phyloP scores from a whole-genome alignment of 2,888 invertebrate genomes.

The Leptinotarsa rubiginosa region DNA sequence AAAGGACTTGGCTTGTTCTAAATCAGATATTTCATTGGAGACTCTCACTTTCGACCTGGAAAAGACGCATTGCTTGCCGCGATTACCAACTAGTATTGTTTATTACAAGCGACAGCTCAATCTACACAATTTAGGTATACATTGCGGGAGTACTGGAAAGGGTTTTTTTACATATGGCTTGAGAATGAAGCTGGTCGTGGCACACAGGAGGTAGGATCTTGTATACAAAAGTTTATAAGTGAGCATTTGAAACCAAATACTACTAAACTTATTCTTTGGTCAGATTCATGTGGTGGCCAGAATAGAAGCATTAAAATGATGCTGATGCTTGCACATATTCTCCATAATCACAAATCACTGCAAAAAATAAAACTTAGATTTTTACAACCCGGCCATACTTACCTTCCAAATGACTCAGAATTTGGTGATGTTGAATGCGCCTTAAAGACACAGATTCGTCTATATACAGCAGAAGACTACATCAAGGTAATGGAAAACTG shows the following conservation, averaged over 20 bases:
- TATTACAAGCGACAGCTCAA: constrained; percentile 27
- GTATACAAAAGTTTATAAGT: constrained; percentile 19
- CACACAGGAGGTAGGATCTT: constrained; percentile 21
- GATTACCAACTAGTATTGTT: constrained; percentile 20
- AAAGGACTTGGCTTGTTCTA: constrained; percentile 22
- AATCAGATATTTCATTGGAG: constrained; percentile 20
- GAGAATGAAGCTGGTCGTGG: constrained; percentile 15
- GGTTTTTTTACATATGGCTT: constrained; percentile 22
- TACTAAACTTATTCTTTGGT: constrained; percentile 16
- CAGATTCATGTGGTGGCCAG: constrained; percentile 38
- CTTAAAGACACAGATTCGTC: constrained; percentile 43
- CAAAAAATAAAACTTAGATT: constrained; percentile 42
- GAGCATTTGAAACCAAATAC: background rate
- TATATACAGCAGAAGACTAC: constrained; percentile 46
- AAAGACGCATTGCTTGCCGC: constrained; percentile 7
- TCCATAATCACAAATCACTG: constrained; percentile 41
- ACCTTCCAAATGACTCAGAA: constrained; percentile 49
- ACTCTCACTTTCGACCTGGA: constrained; percentile 21
- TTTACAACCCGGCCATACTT: constrained; percentile 49
- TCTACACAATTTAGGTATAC: constrained; percentile 23
- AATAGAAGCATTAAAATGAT: constrained; percentile 49
- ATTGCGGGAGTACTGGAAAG: constrained; percentile 4
- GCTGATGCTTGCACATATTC: constrained; percentile 40
- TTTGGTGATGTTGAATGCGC: constrained; percentile 50
- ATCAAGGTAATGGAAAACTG: constrained; percentile 47